Evolutionary conservation across 2,888 invertebrate species (phyloP).

Genomic region (Zygothrica quintamaculata): DNA sequence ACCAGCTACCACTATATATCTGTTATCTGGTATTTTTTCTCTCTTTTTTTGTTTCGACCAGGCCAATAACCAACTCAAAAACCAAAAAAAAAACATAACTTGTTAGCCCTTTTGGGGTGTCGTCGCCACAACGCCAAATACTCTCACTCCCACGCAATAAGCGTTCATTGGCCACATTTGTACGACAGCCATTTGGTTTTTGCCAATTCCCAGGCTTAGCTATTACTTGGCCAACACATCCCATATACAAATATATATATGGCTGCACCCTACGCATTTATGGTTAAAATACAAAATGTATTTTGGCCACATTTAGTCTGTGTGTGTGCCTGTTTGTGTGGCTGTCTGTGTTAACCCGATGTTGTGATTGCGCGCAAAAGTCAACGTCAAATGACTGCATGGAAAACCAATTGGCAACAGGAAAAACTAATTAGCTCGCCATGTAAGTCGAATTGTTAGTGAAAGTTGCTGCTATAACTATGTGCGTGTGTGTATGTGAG

Average conservation of each 20-base stretch:
- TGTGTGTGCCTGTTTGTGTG: too few species aligned
- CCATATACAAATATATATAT: not conserved
- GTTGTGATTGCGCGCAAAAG: too few species aligned
- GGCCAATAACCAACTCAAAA: slow-evolving; percentile 3
- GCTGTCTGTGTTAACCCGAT: slow-evolving; percentile 7
- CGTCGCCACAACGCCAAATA: slow-evolving; percentile 17
- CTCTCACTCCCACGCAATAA: slow-evolving; percentile 43
- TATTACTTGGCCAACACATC: slow-evolving; percentile 28
- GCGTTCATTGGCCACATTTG: slow-evolving; percentile 43
- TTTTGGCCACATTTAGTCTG: slow-evolving; percentile 25
- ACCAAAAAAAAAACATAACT: too few species aligned
- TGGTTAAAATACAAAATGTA: slow-evolving; percentile 29
- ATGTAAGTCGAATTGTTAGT: slow-evolving; percentile 26
- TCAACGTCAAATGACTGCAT: slow-evolving; percentile 32
- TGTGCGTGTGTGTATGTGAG: too few species aligned
- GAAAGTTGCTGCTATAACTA: too few species aligned
- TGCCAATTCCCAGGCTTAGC: slow-evolving; percentile 17
- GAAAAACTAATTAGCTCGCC: slow-evolving; percentile 31
- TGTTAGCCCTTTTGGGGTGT: slow-evolving; percentile 62
- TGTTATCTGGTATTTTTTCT: not conserved
- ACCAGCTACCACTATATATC: not conserved
- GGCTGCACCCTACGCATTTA: slow-evolving; percentile 53
- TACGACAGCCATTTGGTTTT: slow-evolving; percentile 14
- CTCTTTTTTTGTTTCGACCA: not conserved
- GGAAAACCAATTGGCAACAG: slow-evolving; percentile 35